phyloP scores from a whole-genome alignment of 2,797 vertebrate species.

The Eurystomus glaucurus region DNA sequence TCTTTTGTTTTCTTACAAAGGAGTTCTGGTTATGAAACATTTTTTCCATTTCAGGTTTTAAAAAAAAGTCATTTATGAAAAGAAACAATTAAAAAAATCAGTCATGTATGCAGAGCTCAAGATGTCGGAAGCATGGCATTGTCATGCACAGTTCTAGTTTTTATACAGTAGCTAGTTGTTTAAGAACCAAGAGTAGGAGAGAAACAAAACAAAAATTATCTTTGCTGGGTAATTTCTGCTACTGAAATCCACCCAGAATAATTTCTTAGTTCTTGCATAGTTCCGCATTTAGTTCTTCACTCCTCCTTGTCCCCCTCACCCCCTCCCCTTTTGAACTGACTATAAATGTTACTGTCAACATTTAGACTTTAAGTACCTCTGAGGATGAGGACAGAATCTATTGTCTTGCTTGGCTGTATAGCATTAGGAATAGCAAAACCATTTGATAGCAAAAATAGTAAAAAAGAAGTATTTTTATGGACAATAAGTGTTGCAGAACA shows the following conservation, averaged over 20 bases:
- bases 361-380: neutral
- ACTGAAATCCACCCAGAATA: neutral
- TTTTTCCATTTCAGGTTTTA: neutral
- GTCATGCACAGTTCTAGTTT: neutral
- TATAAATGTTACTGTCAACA: neutral
- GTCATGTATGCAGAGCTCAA: neutral
- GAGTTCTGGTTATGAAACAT: neutral
- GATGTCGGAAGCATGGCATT: neutral
- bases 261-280: neutral
- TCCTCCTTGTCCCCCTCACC: neutral
- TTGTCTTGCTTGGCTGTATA: neutral
- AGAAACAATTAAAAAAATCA: neutral
- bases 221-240: neutral
- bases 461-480: neutral
- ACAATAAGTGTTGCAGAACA: neutral
- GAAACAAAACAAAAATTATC: neutral
- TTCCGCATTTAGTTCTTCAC: neutral
- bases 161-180: neutral
- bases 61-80: neutral
- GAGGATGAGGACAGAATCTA: neutral
- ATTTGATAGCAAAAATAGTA: neutral
- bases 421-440: neutral
- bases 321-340: accelerated
- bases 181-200: neutral
- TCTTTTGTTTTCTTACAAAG: neutral